Conservation (phyloP, 2,888 invertebrate species). For the Dasysyrphus tricinctus region DNA sequence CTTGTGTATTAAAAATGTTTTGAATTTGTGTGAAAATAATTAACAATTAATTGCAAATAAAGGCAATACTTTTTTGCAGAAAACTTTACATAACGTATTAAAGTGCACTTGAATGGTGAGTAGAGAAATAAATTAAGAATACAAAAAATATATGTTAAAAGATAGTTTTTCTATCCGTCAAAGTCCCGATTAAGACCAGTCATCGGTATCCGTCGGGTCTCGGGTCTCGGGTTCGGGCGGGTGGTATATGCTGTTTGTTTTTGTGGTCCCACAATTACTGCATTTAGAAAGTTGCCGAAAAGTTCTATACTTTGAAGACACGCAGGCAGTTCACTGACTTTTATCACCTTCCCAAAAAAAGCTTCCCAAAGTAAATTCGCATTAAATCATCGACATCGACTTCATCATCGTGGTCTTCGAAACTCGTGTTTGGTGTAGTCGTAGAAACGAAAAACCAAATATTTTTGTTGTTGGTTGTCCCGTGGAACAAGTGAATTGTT, state of each 20-base stretch:
- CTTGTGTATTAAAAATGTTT: slow-evolving; percentile 44
- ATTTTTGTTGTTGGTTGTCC: slow-evolving; percentile 15
- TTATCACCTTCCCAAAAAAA: slow-evolving; percentile 61
- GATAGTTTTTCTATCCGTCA: not conserved
- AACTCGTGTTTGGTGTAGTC: not conserved
- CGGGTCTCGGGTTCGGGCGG: not conserved
- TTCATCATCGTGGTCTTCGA: slow-evolving; percentile 7
- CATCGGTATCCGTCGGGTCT: not conserved
- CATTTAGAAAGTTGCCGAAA: slow-evolving; percentile 64
- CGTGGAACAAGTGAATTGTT: slow-evolving; percentile 27
- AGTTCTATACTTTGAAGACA: slow-evolving; percentile 51
- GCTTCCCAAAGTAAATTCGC: slow-evolving; percentile 57
- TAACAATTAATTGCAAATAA: slow-evolving; percentile 46
- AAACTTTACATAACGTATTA: slow-evolving; percentile 60
- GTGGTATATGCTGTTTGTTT: slow-evolving; percentile 1
- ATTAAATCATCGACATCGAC: slow-evolving; percentile 67
- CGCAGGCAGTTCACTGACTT: slow-evolving; percentile 74
- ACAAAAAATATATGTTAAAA: slow-evolving; percentile 3
- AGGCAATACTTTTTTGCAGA: slow-evolving; percentile 4
- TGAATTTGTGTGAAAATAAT: slow-evolving; percentile 32
- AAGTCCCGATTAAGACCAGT: not conserved
- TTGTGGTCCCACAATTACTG: not conserved
- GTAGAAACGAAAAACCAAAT: slow-evolving; percentile 17
- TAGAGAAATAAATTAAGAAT: slow-evolving; percentile 36
- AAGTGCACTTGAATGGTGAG: slow-evolving; percentile 57